Evolutionary conservation across 2,797 vertebrate species (phyloP), one percentile per base, ranked within the genome.

Genomic region (Anguilla pacifica): DNA sequence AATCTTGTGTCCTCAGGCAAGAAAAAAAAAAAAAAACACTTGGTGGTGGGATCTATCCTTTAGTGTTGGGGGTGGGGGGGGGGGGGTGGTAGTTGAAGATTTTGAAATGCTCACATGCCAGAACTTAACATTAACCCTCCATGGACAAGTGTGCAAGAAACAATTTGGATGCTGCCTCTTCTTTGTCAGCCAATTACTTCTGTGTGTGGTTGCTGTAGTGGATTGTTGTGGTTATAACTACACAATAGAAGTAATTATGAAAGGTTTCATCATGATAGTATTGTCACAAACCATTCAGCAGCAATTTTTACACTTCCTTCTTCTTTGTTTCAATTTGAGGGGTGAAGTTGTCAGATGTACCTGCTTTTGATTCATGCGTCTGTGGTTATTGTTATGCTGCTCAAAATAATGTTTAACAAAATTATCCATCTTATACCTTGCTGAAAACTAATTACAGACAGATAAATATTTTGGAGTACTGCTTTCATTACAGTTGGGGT

Each of bases 61-160:
- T 49, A 79, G 87, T 88, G 70, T 11, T 46, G 43, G 43, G 43
- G 43, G 1, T 28, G 43, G 85, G 28, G 7, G 64, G 6, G 64
- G 22, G 25, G 64, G 64, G n/a, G 25, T 1, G 55, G 13, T 53
- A 10, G 53, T 53, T 53, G 53, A 53, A 85, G 84, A 89, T 88
- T 88, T 89, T 55, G 87, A 84, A 91, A 87, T 83, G 91, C 88
- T 88, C 89, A 90, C 89, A 88, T 85, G 85, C 83, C 87, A 84
- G 57, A 28, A 77, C 86, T 88, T 70, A 31, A 55, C 85, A 84
- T 88, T 79, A 90, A 83, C 85, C 46, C 82, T 84, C 82, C 46
- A 6, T 57, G 53, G 82, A 82, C 46, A 82, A 46, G 25, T 49
- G 79, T 49, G 25, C 22, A 82, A 82, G 79, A 82, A 84, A 83